These are phyloP conservation scores for Plagodis pulveraria DNA, from an alignment of 2,888 invertebrate genomes.

Conservation along the genomic window DNA sequence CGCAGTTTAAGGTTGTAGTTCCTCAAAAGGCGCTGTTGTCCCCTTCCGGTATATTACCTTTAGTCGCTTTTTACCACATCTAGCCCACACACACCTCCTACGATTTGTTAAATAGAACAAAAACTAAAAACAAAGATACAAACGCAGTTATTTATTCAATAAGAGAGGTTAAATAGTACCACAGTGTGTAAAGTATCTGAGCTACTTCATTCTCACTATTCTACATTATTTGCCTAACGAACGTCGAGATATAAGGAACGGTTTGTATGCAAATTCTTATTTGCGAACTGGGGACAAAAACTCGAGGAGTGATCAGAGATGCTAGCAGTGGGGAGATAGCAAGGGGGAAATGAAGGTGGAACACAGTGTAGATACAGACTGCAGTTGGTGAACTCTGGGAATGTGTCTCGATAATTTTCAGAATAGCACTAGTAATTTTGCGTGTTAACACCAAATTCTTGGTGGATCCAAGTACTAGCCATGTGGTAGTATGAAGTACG, in stretches of 20 bases:
- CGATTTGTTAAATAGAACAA: too few relatives aligned
- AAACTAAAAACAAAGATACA: too few relatives aligned
- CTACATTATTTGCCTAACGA: conserved; percentile 9
- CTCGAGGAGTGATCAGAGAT: conserved; percentile 38
- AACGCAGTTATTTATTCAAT: too few relatives aligned
- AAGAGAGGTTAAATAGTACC: neutral
- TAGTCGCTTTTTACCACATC: too few relatives aligned
- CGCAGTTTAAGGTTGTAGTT: too few relatives aligned
- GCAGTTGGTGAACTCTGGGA: neutral
- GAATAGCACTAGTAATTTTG: too few relatives aligned
- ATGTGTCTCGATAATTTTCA: neutral
- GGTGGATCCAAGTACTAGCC: too few relatives aligned
- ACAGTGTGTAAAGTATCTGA: neutral
- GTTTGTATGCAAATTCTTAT: conserved; percentile 65
- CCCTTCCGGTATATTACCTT: too few relatives aligned
- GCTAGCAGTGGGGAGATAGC: conserved; percentile 18
- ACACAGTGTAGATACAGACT: neutral
- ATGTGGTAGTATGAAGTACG: too few relatives aligned
- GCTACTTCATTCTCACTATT: neutral
- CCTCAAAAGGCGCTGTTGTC: too few relatives aligned
- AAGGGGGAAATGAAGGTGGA: conserved; percentile 10
- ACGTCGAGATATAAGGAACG: conserved; percentile 48
- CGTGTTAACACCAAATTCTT: too few relatives aligned
- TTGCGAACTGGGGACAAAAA: conserved; percentile 47
- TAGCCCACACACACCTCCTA: too few relatives aligned